Evolutionary conservation across 2,888 invertebrate species (phyloP).

Genomic region (Dryobotodes eremita): DNA sequence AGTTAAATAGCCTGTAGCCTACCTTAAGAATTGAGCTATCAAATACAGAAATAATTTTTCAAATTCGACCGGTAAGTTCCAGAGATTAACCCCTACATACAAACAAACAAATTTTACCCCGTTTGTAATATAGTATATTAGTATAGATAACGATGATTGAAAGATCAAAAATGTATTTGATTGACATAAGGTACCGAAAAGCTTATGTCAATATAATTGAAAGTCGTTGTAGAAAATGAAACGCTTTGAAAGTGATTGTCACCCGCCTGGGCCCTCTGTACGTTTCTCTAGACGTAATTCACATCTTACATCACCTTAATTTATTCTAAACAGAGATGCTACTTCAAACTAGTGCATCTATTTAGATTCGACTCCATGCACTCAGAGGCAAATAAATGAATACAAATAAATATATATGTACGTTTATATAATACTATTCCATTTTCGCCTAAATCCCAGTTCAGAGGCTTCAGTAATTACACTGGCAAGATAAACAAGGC

Average conservation of each 20-base stretch:
- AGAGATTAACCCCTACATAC: no score
- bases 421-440: constrained; percentile 28
- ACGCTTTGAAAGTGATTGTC: neutral
- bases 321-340: constrained; percentile 5
- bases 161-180: neutral
- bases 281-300: neutral
- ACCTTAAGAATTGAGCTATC: no score
- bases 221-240: neutral
- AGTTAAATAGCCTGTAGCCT: no score
- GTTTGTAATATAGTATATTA: no score
- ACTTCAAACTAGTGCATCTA: neutral
- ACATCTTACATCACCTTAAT: neutral
- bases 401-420: constrained; percentile 1
- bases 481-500: constrained; percentile 74
- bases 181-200: neutral
- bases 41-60: no score
- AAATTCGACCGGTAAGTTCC: no score
- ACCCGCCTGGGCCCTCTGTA: neutral
- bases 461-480: constrained; percentile 72
- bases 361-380: constrained; percentile 15
- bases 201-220: neutral
- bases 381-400: constrained; percentile 19
- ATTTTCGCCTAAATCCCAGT: constrained; percentile 59
- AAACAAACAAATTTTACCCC: no score
- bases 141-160: no score